Evolutionary conservation across 2,888 invertebrate genomes (phyloP), one percentile per base, ranked within the genome.

Genomic region (Trissoscelio sp.): DNA sequence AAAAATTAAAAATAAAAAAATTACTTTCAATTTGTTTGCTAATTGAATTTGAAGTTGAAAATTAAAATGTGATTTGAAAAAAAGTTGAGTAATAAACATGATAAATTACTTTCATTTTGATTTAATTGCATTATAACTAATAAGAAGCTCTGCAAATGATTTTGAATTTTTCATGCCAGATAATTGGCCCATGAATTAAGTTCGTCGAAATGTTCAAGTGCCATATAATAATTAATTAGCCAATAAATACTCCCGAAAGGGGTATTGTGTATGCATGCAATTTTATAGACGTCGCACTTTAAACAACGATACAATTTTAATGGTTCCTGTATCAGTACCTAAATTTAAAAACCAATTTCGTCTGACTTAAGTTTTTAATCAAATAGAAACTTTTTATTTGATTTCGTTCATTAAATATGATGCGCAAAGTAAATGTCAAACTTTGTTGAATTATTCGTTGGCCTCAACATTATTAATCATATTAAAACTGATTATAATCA

Each of bases 101-200:
- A 24, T 24, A 24, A 24, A 6, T 24, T 24, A 3, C 6, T 24
- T 24, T 24, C 3, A 24, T 24, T 24, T 24, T 3, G 24, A 24
- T 53, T 53, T 14, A 22, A n/a, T n/a, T 5, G 6, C 11, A 6
- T 22, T 7, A 11, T 34, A 55, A 55, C 31, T 55, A 55, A 55
- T 34, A 16, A 55, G 11, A 12, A 11, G 3, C 0, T 16, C 11
- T 2, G 34, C 11, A 55, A 55, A 55, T 34, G 55, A 18, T 34
- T 34, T 18, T 55, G 16, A 31, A 55, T 34, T 55, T 55, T 55
- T 55, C 34, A 55, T 34, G 34, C 3, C 55, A 3, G 55, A 34
- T 55, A 55, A 55, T 55, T 55, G 34, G 34, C 18, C 34, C 34
- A 34, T 55, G 34, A 55, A 34, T 55, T 34, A 34, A 34, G 55